Percentiles rank a stretch among this genome's conserved stretches.
Conservation (phyloP, 1,140 invertebrate species). For the Pseudomyrmex dendroicus region DNA sequence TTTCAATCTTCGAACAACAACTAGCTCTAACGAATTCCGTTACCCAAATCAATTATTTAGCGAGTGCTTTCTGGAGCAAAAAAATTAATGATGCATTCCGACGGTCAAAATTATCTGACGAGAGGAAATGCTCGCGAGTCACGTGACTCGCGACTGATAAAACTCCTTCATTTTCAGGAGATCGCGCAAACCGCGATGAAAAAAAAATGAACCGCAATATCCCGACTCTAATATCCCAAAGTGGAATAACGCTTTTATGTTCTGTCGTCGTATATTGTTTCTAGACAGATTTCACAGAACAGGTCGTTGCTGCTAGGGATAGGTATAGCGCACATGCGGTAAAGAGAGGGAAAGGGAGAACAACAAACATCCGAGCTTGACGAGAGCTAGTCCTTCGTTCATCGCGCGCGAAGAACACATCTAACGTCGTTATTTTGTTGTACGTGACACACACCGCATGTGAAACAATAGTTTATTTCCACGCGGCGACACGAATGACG, state of each 20-base stretch:
- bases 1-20: slow-evolving; percentile 34
- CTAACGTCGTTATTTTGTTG: slow-evolving; percentile 16
- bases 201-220: slow-evolving; percentile 46
- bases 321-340: background rate
- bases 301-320: background rate
- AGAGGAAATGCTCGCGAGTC: slow-evolving; percentile 27
- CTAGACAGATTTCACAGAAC: slow-evolving; percentile 31
- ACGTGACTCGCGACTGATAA: slow-evolving; percentile 24
- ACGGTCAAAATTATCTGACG: slow-evolving; percentile 33
- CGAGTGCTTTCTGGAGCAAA: slow-evolving; percentile 22
- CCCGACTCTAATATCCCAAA: slow-evolving; percentile 44
- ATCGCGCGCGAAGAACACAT: slow-evolving; percentile 26
- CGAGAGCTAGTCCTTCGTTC: slow-evolving; percentile 38
- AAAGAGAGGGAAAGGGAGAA: background rate
- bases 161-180: slow-evolving; percentile 31
- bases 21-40: slow-evolving; percentile 39
- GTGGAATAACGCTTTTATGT: slow-evolving; percentile 39
- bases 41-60: slow-evolving; percentile 48
- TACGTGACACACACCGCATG: slow-evolving; percentile 6
- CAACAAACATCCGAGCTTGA: slow-evolving; percentile 6
- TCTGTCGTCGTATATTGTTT: slow-evolving; percentile 26
- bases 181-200: slow-evolving; percentile 18
- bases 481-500: slow-evolving; percentile 2
- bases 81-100: slow-evolving; percentile 56
- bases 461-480: slow-evolving; percentile 48